Evolutionary conservation across 2,113 vertebrate genomes (phyloP), one percentile per base, ranked within the genome.

Genomic region (Pseudopodoces humilis): DNA sequence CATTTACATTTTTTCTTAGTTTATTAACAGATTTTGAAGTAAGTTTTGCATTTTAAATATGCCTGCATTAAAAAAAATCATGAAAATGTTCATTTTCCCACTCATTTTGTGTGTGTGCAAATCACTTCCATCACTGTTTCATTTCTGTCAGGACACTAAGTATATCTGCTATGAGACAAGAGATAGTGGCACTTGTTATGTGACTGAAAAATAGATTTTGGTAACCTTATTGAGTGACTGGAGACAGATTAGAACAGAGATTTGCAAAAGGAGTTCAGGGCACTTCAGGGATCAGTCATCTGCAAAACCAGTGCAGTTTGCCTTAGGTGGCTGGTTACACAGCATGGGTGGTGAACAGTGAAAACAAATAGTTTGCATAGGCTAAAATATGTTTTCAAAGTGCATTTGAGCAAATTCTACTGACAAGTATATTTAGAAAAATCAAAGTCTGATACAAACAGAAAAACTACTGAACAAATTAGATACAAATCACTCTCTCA

Each of bases 311-410:
- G 52, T 60, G 76, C 47, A 56, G 55, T 92, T 95, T 96, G 94
- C 95, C 88, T 92, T 94, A 94, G 92, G 83, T 96, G 75, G 44
- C 82, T 93, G 85, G 90, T 95, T 91, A 56, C 47, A 75, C 60
- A 78, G 71, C 60, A 37, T 17, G 76, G 60, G 79, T 35, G 58
- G 92, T 53, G 85, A 96, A 83, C 64, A 86, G 92, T 95, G 75
- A 94, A 96, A 97, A 95, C 83, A 97, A 93, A 90, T 83, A 76
- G 76, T 94, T 92, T 95, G 76, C 80, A 76, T 92, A 76, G 77
- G 39, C 44, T 92, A 58, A 95, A 94, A 92, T 81, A 31, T 28
- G 28, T 88, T 92, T 93, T 63, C 76, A 64, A 86, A 82, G 65
- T 72, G 37, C 69, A 64, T 83, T 95, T 90, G 76, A 95, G 50